These are phyloP conservation scores for Gephyroberyx darwinii DNA, from an alignment of 2,797 vertebrate genomes.

Conservation along the genomic window DNA sequence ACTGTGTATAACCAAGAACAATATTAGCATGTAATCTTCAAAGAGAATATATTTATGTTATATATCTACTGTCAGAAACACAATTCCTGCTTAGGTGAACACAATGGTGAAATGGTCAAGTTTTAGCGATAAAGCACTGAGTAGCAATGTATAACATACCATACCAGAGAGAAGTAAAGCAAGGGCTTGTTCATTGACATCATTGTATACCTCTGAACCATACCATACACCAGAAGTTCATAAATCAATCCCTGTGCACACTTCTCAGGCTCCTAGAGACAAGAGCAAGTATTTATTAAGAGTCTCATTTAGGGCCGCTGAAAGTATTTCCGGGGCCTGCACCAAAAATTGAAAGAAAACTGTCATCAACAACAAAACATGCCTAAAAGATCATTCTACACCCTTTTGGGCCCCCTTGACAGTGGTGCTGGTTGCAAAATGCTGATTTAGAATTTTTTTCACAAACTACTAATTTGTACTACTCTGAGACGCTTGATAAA, in stretches of 20 bases:
- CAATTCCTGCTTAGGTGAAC: conserved; percentile 47
- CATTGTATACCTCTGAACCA: conserved; percentile 59
- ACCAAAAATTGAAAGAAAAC: conserved; percentile 51
- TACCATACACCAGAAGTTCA: conserved; percentile 34
- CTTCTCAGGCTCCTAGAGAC: conserved; percentile 38
- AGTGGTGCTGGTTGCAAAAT: conserved; percentile 61
- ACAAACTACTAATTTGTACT: conserved; percentile 58
- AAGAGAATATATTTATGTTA: conserved; percentile 38
- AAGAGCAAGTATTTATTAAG: conserved; percentile 15
- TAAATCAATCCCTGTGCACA: conserved; percentile 37
- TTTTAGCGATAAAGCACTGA: conserved; percentile 63
- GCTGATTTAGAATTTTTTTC: conserved; percentile 55
- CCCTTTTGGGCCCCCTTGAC: conserved; percentile 20
- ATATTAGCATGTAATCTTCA: conserved; percentile 66
- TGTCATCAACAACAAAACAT: conserved; percentile 54
- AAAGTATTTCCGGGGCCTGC: conserved; percentile 49
- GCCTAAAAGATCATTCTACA: conserved; percentile 45
- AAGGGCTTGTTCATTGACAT: conserved; percentile 70
- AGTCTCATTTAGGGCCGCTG: conserved; percentile 35
- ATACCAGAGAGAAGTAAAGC: conserved; percentile 60
- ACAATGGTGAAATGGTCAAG: conserved; percentile 53
- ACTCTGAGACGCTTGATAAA: conserved; percentile 68
- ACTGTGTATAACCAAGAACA: conserved; percentile 51
- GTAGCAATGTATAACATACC: conserved; percentile 44
- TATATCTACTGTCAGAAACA: conserved; percentile 44